These are phyloP conservation scores for Harpalus rubripes DNA, from an alignment of 2,888 invertebrate genomes.

Conservation along the genomic window DNA sequence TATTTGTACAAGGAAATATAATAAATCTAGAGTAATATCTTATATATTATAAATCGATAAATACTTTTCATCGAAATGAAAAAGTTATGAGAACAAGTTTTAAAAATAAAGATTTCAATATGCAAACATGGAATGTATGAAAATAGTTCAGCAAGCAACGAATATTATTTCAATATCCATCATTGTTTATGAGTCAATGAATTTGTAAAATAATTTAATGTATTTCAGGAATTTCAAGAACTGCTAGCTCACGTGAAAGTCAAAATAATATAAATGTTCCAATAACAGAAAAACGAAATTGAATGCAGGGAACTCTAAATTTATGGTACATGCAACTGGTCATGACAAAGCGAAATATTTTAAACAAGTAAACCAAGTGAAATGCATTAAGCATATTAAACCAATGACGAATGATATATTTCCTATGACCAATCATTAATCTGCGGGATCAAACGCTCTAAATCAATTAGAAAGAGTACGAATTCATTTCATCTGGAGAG, in stretches of 20 bases:
- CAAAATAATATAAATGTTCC: conserved; percentile 6
- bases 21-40: background rate
- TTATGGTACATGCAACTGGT: conserved; percentile 30
- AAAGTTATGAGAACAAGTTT: background rate
- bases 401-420: conserved; percentile 45
- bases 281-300: conserved; percentile 22
- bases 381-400: conserved; percentile 48
- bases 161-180: conserved; percentile 34
- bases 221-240: conserved; percentile 41
- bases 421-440: conserved; percentile 30
- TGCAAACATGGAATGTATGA: conserved; percentile 1
- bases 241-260: conserved; percentile 15
- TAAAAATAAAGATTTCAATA: conserved; percentile 1
- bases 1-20: background rate
- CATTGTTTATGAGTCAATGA: conserved; percentile 29
- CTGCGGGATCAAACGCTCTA: background rate
- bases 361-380: conserved; percentile 7
- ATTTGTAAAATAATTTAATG: conserved; percentile 17
- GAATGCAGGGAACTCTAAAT: conserved; percentile 3
- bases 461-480: conserved; percentile 4
- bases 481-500: conserved; percentile 1
- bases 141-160: conserved; percentile 7
- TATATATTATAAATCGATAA: background rate
- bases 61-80: background rate
- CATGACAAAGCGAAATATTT: conserved; percentile 39